Base-by-base conservation (phyloP, 2,797 vertebrate genomes). In the Rhabdomys pumilio region DNA sequence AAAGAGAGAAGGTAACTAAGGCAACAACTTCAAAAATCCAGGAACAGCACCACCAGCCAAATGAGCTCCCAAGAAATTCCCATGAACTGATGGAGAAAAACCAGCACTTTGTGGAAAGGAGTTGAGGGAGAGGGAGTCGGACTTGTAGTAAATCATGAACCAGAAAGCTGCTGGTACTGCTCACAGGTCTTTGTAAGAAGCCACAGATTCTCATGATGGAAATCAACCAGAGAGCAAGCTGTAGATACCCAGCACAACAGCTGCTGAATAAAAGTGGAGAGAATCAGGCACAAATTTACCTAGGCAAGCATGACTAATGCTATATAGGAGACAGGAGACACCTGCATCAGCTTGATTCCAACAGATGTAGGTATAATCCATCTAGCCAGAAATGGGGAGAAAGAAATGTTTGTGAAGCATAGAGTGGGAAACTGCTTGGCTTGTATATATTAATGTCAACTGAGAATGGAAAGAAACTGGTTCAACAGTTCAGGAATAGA, bases 401-500 rank as follows among this genome's bases (percentile, higher is more conserved):
- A 84, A 84, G 34, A n/a, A 44, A 93, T 41, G 59, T 34, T 44
- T 38, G 69, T 4, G 10, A 86, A 79, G 53, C 93, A 8, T 20
- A 77, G 57, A 73, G 31, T 53, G 14, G 86, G 22, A 53, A 83
- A 63, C 5, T 3, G 1, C 8, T 75, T 86, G 88, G 57, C 4
- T 90, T 63, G 85, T 34, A 76, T 83, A 31, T 59, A 91, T 63
- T 80, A 85, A 80, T 20, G 65, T 44, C 44, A 82, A 86, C 57
- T 89, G 22, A 14, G 10, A 79, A 1, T 80, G 55, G 69, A 34
- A 93, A 67, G 90, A 79, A 41, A 89, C 17, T 76, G 90, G 59
- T 53, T 90, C 15, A 79, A 79, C 72, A 63, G 57, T 69, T 86
- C 61, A 90, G 14, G n/a, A n/a, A 88, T 57, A 65, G 38, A 91